Evolutionary conservation across 2,113 vertebrate species (phyloP).

Genomic region (Egretta garzetta): DNA sequence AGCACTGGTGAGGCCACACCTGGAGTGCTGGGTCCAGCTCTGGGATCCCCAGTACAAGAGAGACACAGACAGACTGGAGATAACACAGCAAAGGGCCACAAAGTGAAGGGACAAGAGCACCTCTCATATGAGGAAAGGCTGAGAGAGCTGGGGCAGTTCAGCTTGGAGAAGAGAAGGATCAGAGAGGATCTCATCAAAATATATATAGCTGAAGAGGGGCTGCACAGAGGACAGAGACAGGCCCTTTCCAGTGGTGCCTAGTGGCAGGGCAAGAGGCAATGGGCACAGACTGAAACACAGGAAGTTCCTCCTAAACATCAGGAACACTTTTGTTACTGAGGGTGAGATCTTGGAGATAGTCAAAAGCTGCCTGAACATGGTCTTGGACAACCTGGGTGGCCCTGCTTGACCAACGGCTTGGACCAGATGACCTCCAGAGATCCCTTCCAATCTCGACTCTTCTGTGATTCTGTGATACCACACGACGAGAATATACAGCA

Average conservation of each 20-base stretch:
- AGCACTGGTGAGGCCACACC: background rate
- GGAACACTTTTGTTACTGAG: background rate
- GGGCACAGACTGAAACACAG: background rate
- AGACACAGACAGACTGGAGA: background rate
- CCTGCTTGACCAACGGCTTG: background rate
- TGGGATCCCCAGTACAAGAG: background rate
- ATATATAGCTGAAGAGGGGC: background rate
- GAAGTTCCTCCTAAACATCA: background rate
- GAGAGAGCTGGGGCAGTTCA: background rate
- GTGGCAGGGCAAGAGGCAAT: background rate
- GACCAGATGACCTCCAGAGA: background rate
- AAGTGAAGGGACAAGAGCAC: background rate
- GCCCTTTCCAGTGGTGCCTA: background rate
- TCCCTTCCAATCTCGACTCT: background rate
- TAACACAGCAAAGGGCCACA: background rate
- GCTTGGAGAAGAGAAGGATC: background rate
- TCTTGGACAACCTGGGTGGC: background rate
- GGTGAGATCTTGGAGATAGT: background rate
- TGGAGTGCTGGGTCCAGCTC: background rate
- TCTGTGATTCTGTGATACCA: background rate
- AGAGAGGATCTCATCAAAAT: background rate
- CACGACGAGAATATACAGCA: background rate
- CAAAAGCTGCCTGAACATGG: background rate
- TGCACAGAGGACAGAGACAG: background rate
- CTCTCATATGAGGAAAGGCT: background rate